phyloP scores from a whole-genome alignment of 2,888 invertebrate species.

The Elegia similella region DNA sequence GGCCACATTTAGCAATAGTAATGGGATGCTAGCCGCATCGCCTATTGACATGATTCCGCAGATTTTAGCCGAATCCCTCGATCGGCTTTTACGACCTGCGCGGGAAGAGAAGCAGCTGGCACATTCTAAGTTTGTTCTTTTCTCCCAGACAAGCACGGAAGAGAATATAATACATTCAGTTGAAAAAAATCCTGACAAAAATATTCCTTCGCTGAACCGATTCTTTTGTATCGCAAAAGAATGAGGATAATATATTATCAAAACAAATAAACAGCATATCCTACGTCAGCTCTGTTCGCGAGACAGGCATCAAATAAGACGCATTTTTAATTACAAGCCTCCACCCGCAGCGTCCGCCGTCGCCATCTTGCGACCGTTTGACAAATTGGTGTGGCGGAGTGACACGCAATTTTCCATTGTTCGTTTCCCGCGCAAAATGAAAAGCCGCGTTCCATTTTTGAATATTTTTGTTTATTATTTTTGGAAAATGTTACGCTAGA shows the following conservation, averaged over 20 bases:
- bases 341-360: constrained; percentile 63
- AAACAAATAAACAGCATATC: constrained; percentile 21
- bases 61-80: too few relatives aligned
- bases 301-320: constrained; percentile 66
- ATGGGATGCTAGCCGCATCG: too few relatives aligned
- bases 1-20: too few relatives aligned
- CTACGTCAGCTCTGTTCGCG: constrained; percentile 47
- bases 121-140: too few relatives aligned
- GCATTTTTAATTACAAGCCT: constrained; percentile 78
- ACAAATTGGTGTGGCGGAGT: constrained; percentile 80
- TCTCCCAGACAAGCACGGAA: too few relatives aligned
- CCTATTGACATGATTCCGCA: too few relatives aligned
- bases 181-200: too few relatives aligned
- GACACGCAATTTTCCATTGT: constrained; percentile 82
- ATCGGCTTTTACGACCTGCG: too few relatives aligned
- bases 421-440: constrained; percentile 78
- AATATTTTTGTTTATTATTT: constrained; percentile 53
- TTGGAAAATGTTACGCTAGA: constrained; percentile 57
- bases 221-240: not conserved
- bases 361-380: constrained; percentile 79
- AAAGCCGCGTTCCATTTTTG: constrained; percentile 71
- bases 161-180: too few relatives aligned
- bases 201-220: too few relatives aligned
- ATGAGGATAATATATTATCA: not conserved
- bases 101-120: too few relatives aligned